Evolutionary conservation across 1,140 invertebrate genomes (phyloP).

Genomic region (Probaryconus sp.): DNA sequence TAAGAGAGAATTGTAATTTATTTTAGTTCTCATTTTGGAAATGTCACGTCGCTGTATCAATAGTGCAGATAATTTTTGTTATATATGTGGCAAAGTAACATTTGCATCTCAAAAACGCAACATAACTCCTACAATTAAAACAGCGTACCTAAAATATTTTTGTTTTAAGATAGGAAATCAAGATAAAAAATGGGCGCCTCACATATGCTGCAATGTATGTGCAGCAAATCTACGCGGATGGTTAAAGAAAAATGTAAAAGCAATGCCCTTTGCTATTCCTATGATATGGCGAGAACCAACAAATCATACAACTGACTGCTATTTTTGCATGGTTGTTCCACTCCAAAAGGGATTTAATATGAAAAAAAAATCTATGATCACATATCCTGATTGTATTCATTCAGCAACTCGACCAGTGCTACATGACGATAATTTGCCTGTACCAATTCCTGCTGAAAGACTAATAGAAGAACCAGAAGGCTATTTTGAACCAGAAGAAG

Average conservation of each 20-base stretch:
- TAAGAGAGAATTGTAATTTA: too few species aligned
- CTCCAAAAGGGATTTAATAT: not conserved
- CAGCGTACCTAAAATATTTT: slow-evolving; percentile 47
- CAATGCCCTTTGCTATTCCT: slow-evolving; percentile 56
- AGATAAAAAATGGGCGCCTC: slow-evolving; percentile 53
- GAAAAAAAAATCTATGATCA: not conserved
- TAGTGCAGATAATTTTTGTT: slow-evolving; percentile 7
- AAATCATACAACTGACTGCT: slow-evolving; percentile 59
- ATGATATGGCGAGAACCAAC: slow-evolving; percentile 58
- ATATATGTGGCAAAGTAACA: slow-evolving; percentile 47
- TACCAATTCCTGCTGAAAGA: too few species aligned
- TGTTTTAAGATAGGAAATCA: slow-evolving; percentile 22
- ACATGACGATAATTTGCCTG: not conserved
- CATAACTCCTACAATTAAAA: slow-evolving; percentile 2
- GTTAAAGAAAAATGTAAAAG: slow-evolving; percentile 16
- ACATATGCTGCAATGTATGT: slow-evolving; percentile 33
- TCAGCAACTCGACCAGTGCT: too few species aligned
- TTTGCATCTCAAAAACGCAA: not conserved
- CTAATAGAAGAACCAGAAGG: too few species aligned
- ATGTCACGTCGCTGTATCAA: too few species aligned
- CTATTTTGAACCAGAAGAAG: too few species aligned
- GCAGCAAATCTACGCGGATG: slow-evolving; percentile 26
- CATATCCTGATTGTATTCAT: not conserved
- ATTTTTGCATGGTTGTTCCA: slow-evolving; percentile 48
- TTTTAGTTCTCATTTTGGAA: too few species aligned